Evolutionary conservation across 2,888 invertebrate genomes (phyloP).

Genomic region (Thera britannica): DNA sequence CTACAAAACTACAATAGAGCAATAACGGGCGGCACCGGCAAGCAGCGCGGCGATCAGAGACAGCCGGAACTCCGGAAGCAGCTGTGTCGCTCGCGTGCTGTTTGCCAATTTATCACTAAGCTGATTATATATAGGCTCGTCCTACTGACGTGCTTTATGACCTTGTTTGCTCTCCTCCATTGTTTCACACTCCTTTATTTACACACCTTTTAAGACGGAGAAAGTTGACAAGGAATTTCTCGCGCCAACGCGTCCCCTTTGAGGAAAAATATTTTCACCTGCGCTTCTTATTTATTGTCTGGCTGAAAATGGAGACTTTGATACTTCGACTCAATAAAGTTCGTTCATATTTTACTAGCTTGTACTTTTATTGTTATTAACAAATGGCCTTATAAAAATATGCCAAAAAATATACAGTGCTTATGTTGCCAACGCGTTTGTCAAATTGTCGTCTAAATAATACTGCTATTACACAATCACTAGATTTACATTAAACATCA

Average conservation of each 20-base stretch:
- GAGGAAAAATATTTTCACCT: slow-evolving; percentile 36
- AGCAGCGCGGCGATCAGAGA: slow-evolving; percentile 37
- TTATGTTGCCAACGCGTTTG: too few species aligned
- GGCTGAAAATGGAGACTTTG: slow-evolving; percentile 28
- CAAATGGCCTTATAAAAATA: too few species aligned
- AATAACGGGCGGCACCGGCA: slow-evolving; percentile 32
- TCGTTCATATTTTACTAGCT: background rate
- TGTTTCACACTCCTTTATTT: slow-evolving; percentile 75
- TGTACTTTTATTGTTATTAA: background rate
- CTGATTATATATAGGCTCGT: slow-evolving; percentile 83
- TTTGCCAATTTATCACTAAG: slow-evolving; percentile 85
- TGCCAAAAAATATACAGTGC: too few species aligned
- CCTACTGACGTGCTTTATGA: slow-evolving; percentile 78
- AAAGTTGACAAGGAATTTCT: slow-evolving; percentile 43
- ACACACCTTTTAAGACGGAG: slow-evolving; percentile 62
- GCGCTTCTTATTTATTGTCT: slow-evolving; percentile 31
- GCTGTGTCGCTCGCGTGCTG: slow-evolving; percentile 82
- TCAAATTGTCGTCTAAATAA: too few species aligned
- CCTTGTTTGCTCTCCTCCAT: slow-evolving; percentile 75
- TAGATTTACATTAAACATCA: too few species aligned
- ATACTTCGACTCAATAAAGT: slow-evolving; percentile 23
- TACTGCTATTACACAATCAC: too few species aligned
- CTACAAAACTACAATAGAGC: slow-evolving; percentile 27
- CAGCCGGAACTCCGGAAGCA: slow-evolving; percentile 66
- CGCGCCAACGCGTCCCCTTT: slow-evolving; percentile 47